Percentiles rank a stretch among this genome's conserved stretches.
Conservation (phyloP, 2,888 invertebrate species). For the Eupithecia abbreviata region DNA sequence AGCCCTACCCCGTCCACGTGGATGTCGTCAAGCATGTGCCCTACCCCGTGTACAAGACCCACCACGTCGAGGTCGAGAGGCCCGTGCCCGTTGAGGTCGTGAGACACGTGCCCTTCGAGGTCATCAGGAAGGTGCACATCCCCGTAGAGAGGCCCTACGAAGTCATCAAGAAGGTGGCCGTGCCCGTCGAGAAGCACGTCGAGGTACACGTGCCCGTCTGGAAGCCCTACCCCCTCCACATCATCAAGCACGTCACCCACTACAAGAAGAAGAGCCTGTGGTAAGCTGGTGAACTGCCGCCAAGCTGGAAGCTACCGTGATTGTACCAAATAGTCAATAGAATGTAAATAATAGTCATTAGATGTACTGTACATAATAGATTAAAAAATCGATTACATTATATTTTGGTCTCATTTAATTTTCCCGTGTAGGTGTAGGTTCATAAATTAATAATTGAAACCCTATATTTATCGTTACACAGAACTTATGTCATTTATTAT, state of each 20-base stretch:
- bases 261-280: slow-evolving; percentile 80
- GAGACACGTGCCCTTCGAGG: slow-evolving; percentile 72
- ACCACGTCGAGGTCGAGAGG: slow-evolving; percentile 75
- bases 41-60: slow-evolving; percentile 76
- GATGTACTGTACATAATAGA: slow-evolving; percentile 61
- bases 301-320: slow-evolving; percentile 57
- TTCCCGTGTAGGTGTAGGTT: neutral
- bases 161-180: slow-evolving; percentile 75
- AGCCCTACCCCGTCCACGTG: slow-evolving; percentile 77
- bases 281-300: slow-evolving; percentile 39
- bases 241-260: slow-evolving; percentile 80
- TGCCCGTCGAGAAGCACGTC: slow-evolving; percentile 74
- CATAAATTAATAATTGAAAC: neutral
- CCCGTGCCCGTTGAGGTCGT: slow-evolving; percentile 75
- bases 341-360: slow-evolving; percentile 82
- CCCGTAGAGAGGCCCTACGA: slow-evolving; percentile 77
- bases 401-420: slow-evolving; percentile 23
- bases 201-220: slow-evolving; percentile 76
- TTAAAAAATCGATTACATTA: slow-evolving; percentile 36
- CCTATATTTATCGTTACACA: neutral
- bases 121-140: slow-evolving; percentile 72
- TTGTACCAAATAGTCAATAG: slow-evolving; percentile 80
- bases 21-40: slow-evolving; percentile 77
- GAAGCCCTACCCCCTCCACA: slow-evolving; percentile 79
- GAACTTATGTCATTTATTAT: neutral